A percentile compares a stretch with the other conserved stretches of the same genome.
These are phyloP conservation scores for Chrysochloris asiatica DNA, from an alignment of 2,113 vertebrate genomes.

Conservation along the genomic window DNA sequence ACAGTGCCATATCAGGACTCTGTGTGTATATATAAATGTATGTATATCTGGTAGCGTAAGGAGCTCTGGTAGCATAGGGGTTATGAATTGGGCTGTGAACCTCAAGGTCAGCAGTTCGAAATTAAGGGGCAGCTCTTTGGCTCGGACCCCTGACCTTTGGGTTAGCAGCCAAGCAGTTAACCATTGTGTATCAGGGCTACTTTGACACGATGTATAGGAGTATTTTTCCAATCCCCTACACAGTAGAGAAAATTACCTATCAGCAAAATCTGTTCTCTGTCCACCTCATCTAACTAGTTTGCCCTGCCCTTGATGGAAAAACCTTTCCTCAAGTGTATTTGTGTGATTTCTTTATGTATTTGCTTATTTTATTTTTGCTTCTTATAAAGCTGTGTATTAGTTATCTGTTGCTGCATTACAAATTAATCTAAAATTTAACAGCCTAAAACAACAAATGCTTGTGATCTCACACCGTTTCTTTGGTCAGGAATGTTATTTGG, in stretches of 20 bases:
- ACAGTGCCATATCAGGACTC: too few species aligned
- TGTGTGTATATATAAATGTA: too few species aligned
- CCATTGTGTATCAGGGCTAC: not conserved
- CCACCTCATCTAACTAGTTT: not conserved
- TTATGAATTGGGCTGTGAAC: too few species aligned
- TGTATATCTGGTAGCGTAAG: too few species aligned
- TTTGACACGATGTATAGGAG: not conserved
- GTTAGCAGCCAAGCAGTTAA: not conserved
- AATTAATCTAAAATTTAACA: not conserved
- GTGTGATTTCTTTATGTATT: not conserved
- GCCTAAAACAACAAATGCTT: conserved; percentile 15
- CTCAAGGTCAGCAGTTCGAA: too few species aligned
- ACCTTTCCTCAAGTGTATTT: not conserved
- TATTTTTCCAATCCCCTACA: not conserved
- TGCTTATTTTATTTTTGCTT: not conserved
- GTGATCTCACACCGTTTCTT: not conserved
- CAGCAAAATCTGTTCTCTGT: too few species aligned
- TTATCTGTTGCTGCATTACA: not conserved
- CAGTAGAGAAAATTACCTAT: not conserved
- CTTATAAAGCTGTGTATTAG: not conserved
- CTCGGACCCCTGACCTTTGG: not conserved
- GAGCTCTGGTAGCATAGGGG: too few species aligned
- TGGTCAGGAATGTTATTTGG: not conserved
- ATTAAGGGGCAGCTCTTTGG: not conserved
- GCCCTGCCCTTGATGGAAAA: not conserved